Conservation (phyloP, 2,113 vertebrate species). For the Arizona elegans region DNA sequence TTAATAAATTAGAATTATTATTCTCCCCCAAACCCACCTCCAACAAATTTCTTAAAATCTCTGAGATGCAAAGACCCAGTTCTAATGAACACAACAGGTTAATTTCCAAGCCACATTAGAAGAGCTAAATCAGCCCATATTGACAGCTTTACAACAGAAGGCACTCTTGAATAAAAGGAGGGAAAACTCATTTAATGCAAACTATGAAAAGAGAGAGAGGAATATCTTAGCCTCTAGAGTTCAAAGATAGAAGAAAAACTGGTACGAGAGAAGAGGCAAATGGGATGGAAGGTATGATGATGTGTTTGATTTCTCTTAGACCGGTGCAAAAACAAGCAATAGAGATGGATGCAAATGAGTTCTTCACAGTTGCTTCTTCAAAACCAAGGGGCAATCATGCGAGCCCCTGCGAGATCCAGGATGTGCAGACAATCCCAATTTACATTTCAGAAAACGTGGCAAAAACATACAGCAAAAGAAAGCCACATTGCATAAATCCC, state of each 20-base stretch:
- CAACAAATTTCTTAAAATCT: background rate
- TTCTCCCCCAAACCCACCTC: background rate
- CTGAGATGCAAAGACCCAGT: background rate
- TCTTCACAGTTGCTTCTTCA: background rate
- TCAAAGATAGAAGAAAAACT: background rate
- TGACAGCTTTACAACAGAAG: background rate
- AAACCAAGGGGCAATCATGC: slow-evolving; percentile 9
- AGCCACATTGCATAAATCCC: slow-evolving; percentile 43
- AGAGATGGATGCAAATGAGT: background rate
- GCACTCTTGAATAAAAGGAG: background rate
- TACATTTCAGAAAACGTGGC: slow-evolving; percentile 20
- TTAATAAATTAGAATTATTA: background rate
- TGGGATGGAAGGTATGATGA: background rate
- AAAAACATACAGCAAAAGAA: slow-evolving; percentile 35
- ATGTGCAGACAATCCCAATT: slow-evolving; percentile 7
- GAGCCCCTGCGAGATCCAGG: slow-evolving; percentile 18
- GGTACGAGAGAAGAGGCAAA: background rate
- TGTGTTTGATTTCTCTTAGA: background rate
- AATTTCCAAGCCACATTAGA: background rate
- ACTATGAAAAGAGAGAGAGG: background rate
- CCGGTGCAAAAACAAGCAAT: background rate
- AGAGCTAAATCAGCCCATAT: background rate
- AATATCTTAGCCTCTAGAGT: background rate
- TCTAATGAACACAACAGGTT: slow-evolving; percentile 2
- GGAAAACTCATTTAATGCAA: slow-evolving; percentile 4